Percentiles rank a stretch among this genome's conserved stretches.
phyloP scores from a whole-genome alignment of 1,140 invertebrate species.

The Bradynema listronoti region DNA sequence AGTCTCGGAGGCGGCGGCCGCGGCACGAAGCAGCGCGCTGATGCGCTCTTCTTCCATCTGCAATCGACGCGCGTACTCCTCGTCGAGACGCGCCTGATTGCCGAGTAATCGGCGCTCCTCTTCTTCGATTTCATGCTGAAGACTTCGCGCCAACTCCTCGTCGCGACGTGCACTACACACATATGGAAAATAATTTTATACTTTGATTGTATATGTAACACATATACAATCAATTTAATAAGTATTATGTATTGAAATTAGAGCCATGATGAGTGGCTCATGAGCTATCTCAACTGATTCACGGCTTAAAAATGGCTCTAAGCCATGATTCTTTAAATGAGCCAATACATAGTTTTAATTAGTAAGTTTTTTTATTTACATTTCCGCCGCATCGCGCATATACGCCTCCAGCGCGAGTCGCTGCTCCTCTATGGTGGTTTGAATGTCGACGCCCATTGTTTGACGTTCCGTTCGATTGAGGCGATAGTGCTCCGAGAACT shows the following conservation, averaged over 20 bases:
- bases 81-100: conserved; percentile 8
- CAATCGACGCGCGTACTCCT: conserved; percentile 12
- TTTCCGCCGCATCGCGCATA: conserved; percentile 11
- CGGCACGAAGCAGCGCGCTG: too few species aligned
- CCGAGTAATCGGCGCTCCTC: conserved; percentile 1
- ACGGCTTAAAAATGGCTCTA: too few species aligned
- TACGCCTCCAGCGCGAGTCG: neutral
- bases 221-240: too few species aligned
- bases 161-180: conserved; percentile 11
- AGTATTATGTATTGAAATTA: too few species aligned
- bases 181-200: neutral
- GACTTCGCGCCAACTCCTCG: conserved; percentile 4
- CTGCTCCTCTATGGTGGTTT: conserved; percentile 13
- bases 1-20: too few species aligned
- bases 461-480: conserved; percentile 6
- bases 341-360: too few species aligned
- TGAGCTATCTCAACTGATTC: too few species aligned
- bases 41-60: conserved; percentile 14
- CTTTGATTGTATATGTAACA: neutral
- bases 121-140: conserved; percentile 5
- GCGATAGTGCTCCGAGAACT: conserved; percentile 12
- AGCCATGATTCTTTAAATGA: too few species aligned
- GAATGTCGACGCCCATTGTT: conserved; percentile 6
- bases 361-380: too few species aligned
- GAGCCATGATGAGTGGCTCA: too few species aligned